Base-by-base conservation (phyloP, 2,797 vertebrate species). In the Channallabes apus region DNA sequence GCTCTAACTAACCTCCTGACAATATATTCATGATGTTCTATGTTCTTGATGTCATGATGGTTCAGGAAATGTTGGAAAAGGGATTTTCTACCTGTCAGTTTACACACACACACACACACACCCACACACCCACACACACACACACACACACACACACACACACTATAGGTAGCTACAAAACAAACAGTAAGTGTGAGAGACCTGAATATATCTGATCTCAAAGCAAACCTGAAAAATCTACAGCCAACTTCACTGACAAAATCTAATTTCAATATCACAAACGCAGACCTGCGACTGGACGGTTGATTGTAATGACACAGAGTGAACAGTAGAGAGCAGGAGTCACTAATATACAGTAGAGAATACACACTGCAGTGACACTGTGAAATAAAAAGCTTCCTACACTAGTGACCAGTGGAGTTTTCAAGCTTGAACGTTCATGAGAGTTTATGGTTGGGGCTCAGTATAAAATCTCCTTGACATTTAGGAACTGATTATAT, bases 291-390 rank as follows among this genome's bases (percentile, higher is more conserved):
- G 14, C 14, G 27, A 38, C 18, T 9, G 20, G 32, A 54, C 38
- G n/a, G 77, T 56, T 58, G 27, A n/a, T 38, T 71, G 77, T 64
- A 72, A 24, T 15, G 58, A 80, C 68, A 27, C 86, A 56, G 81
- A 87, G 85, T 82, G 88, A 76, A 71, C 88, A 87, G 68, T 82
- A 87, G 88, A 89, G 59, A 69, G 85, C 73, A 83, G 82, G 62
- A 72, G 61, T 81, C 56, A 20, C 84, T 84, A 68, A 82, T 12
- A 64, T 38, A 46, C 41, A 46, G 41, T 46, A 46, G 41, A 9
- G 41, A 46, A 35, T 22, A 41, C 35, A 46, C 77, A 58, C 62
- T 41, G 83, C 9, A 38, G 32, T 5, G 27, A 12, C 17, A 18
- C 32, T 18, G 20, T 24, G 20, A 24, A 38, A 3, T 22, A 18